These are phyloP conservation scores for Nebria brevicollis DNA, from an alignment of 2,888 invertebrate genomes.

Conservation along the genomic window DNA sequence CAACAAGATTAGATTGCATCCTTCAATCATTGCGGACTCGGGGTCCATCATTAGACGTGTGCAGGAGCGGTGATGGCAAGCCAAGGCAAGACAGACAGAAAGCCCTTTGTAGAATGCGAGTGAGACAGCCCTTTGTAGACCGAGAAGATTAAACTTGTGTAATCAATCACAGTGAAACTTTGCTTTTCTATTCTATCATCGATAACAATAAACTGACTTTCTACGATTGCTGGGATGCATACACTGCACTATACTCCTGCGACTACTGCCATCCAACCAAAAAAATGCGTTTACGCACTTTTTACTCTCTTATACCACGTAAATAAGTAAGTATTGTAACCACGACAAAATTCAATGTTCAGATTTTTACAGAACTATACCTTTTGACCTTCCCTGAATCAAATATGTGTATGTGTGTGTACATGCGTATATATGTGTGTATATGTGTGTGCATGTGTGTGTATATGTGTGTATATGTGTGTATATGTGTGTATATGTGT, in stretches of 20 bases:
- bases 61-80: not conserved
- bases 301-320: not conserved
- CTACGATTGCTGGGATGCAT: conserved; percentile 2
- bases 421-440: too few species aligned
- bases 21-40: conserved; percentile 39
- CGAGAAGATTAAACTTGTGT: conserved; percentile 44
- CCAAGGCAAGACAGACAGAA: not conserved
- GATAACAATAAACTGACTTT: conserved; percentile 44
- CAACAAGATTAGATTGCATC: conserved; percentile 43
- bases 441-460: too few species aligned
- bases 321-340: too few species aligned
- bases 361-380: too few species aligned
- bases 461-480: too few species aligned
- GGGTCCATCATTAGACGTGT: conserved; percentile 41
- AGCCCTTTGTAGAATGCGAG: not conserved
- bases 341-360: too few species aligned
- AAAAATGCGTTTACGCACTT: conserved; percentile 1
- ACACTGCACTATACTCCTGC: too few species aligned
- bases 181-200: conserved; percentile 37
- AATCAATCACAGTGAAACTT: conserved; percentile 45
- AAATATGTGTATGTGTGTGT: too few species aligned
- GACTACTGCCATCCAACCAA: too few species aligned
- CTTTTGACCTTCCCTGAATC: too few species aligned
- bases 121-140: conserved; percentile 33
- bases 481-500: too few species aligned